These are phyloP conservation scores for Trichogramma evanescens DNA, from an alignment of 2,888 invertebrate genomes.

Conservation along the genomic window DNA sequence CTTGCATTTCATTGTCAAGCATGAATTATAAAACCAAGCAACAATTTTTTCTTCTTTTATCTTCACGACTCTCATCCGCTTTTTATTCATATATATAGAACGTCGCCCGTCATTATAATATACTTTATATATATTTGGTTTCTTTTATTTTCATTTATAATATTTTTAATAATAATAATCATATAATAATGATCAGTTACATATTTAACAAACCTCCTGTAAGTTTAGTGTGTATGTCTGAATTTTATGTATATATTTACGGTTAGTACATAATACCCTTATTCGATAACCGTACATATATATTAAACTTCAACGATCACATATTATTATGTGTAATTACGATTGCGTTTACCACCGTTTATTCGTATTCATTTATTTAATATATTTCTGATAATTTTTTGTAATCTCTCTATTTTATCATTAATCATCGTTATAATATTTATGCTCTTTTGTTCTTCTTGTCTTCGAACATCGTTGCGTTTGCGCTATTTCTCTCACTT, in stretches of 20 bases:
- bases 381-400: conserved; percentile 18
- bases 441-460: background rate
- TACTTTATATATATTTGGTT: conserved; percentile 19
- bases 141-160: conserved; percentile 25
- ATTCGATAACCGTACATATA: too few species aligned
- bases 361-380: conserved; percentile 11
- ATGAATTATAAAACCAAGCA: conserved; percentile 50
- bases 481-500: conserved; percentile 5
- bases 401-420: background rate
- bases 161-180: conserved; percentile 21
- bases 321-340: conserved; percentile 30
- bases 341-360: conserved; percentile 17
- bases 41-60: conserved; percentile 38
- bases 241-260: too few species aligned
- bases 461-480: background rate
- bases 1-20: conserved; percentile 44
- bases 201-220: conserved; percentile 39
- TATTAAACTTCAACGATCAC: too few species aligned
- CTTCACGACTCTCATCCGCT: conserved; percentile 29
- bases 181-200: conserved; percentile 25
- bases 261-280: too few species aligned
- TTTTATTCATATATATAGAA: conserved; percentile 29
- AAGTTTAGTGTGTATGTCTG: too few species aligned
- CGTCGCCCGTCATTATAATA: conserved; percentile 21
- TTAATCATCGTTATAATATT: conserved; percentile 13